These are phyloP conservation scores for Bombus ignitus DNA, from an alignment of 1,140 invertebrate species.

Conservation along the genomic window DNA sequence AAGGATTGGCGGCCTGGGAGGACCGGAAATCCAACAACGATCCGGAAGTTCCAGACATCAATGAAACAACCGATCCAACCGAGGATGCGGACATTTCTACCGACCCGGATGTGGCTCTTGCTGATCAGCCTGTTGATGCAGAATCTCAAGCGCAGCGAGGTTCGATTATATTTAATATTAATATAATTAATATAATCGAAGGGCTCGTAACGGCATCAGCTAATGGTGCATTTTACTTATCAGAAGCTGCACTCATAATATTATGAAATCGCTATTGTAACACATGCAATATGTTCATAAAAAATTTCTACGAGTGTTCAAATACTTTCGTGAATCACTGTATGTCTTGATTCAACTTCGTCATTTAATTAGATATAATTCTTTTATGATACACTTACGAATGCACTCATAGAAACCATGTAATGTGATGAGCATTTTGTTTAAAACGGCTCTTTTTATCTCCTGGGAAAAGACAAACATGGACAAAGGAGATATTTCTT, in stretches of 20 bases:
- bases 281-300: too few relatives aligned
- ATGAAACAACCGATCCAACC: slow-evolving; percentile 58
- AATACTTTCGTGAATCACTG: too few relatives aligned
- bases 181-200: neutral
- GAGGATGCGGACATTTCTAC: slow-evolving; percentile 36
- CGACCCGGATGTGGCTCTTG: slow-evolving; percentile 44
- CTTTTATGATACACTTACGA: too few relatives aligned
- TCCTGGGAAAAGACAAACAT: neutral
- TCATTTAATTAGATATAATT: too few relatives aligned
- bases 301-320: too few relatives aligned
- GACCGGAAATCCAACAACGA: slow-evolving; percentile 74
- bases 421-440: too few relatives aligned
- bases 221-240: neutral
- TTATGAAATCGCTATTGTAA: neutral
- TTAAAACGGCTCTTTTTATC: too few relatives aligned
- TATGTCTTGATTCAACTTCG: too few relatives aligned
- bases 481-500: neutral
- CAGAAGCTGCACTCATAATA: neutral
- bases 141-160: slow-evolving; percentile 68
- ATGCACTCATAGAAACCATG: too few relatives aligned
- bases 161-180: slow-evolving; percentile 19
- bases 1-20: slow-evolving; percentile 80
- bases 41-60: slow-evolving; percentile 66
- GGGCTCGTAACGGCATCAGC: neutral
- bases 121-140: slow-evolving; percentile 54